A percentile compares a stretch with the other conserved stretches of the same genome.
Evolutionary conservation across 2,888 invertebrate species (phyloP).

Genomic region (Cheilosia impressa): DNA sequence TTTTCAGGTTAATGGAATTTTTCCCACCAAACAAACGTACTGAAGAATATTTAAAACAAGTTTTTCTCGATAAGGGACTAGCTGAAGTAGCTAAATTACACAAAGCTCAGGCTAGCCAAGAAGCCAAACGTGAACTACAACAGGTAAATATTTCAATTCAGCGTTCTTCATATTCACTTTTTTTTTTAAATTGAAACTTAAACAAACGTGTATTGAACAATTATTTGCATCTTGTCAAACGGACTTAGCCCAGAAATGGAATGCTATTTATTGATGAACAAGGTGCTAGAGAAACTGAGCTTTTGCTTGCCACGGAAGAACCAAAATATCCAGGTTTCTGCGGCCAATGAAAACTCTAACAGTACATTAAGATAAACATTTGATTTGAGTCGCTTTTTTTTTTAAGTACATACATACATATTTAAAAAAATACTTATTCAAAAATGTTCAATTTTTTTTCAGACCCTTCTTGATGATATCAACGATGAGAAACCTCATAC

Average conservation of each 20-base stretch:
- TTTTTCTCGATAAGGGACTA: slow-evolving; percentile 92
- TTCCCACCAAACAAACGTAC: slow-evolving; percentile 97
- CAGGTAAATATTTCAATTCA: slow-evolving; percentile 75
- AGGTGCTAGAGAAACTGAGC: slow-evolving; percentile 50
- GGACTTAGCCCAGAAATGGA: slow-evolving; percentile 33
- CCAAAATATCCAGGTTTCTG: slow-evolving; percentile 32
- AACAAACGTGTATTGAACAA: too few species aligned
- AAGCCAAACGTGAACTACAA: slow-evolving; percentile 91
- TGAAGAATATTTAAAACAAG: slow-evolving; percentile 92
- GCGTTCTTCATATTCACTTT: not conserved
- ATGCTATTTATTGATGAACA: slow-evolving; percentile 55
- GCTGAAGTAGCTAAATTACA: slow-evolving; percentile 92
- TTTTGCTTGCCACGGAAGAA: slow-evolving; percentile 60
- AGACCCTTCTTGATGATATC: slow-evolving; percentile 93
- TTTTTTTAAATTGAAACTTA: not conserved
- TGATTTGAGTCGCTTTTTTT: too few species aligned
- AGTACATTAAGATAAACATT: not conserved
- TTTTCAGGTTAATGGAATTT: slow-evolving; percentile 92
- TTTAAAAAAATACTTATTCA: too few species aligned
- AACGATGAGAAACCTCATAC: slow-evolving; percentile 93
- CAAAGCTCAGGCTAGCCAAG: slow-evolving; percentile 93
- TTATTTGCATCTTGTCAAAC: slow-evolving; percentile 36
- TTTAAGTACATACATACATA: too few species aligned
- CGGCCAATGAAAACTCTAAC: slow-evolving; percentile 59
- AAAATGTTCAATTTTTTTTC: slow-evolving; percentile 76